Evolutionary conservation across 92 coral and sea anemone species (phyloP), one percentile per base, ranked within the genome.

Genomic region (Epizoanthus ramosus): DNA sequence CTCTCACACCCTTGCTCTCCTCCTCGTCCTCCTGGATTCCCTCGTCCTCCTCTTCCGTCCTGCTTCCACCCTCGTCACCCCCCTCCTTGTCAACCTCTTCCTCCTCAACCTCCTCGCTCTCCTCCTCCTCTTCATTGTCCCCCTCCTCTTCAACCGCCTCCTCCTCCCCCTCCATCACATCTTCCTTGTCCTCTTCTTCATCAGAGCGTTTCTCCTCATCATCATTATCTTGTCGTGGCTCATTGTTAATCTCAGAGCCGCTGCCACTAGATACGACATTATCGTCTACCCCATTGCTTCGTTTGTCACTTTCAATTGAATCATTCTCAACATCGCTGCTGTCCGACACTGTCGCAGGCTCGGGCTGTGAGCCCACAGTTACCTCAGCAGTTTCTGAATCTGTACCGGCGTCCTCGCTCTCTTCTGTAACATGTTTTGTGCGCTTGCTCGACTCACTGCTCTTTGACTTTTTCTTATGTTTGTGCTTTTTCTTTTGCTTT

Each of bases 401-500:
- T 33, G 82, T 21, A 37, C 61, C 15, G 21, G 50, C 53, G 16
- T 61, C 71, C 23, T 39, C 71, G 25, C 70, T 41, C 19, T 35
- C 71, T 8, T 33, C 71, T 7, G 71, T 22, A 57, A 37, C 52
- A 39, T 19, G 59, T 21, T 60, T 61, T 77, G 25, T 10, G 23
- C 15, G 56, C 68, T 75, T 77, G 66, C 58, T 77, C 23, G 70
- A 21, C 9, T 77, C 82, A 14, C 47, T 57, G 61, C 58, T 61
- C 19, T 77, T 77, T 1, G 71, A 60, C 59, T 61, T 77, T 77
- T 77, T 77, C 58, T 63, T 77, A 23, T 77, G 82, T 61, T 61
- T 77, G 17, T 77, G 82, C 14, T 77, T 77, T 39, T 76, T 76
- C 68, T 61, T 77, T 28, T 60, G 82, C 41, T 77, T 77, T 77